A percentile compares a stretch with the other conserved stretches of the same genome.
Conservation (phyloP, 1,140 invertebrate genomes). For the Drosophila simulans region DNA sequence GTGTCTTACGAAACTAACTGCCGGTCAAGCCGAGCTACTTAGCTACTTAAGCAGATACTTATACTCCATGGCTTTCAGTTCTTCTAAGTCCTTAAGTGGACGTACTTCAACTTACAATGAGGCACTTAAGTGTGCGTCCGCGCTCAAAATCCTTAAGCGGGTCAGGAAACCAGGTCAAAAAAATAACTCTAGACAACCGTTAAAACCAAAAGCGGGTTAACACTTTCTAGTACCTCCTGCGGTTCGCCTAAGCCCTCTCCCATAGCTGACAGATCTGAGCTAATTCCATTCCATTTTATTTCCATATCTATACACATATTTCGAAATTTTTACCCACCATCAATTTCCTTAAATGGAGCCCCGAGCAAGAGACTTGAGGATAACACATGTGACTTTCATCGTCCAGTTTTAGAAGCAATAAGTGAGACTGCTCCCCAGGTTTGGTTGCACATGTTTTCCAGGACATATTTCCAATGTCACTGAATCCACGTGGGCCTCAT, state of each 20-base stretch:
- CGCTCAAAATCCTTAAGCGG: conserved; percentile 53
- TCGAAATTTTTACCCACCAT: too few species aligned
- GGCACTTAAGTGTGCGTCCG: conserved; percentile 65
- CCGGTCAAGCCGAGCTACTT: conserved; percentile 37
- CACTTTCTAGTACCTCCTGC: conserved; percentile 63
- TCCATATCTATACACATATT: too few species aligned
- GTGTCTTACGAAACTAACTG: conserved; percentile 27
- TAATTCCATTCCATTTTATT: conserved; percentile 25
- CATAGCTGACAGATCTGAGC: conserved; percentile 26
- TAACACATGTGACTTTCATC: conserved; percentile 55
- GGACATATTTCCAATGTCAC: conserved; percentile 23
- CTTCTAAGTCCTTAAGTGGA: conserved; percentile 48
- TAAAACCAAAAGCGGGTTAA: conserved; percentile 43
- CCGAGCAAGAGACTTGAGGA: conserved; percentile 43
- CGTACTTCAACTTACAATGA: conserved; percentile 65
- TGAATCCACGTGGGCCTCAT: conserved; percentile 45
- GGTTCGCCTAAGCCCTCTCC: conserved; percentile 49
- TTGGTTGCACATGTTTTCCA: conserved; percentile 62
- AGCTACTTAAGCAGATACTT: conserved; percentile 25
- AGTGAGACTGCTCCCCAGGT: conserved; percentile 16
- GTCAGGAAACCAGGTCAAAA: conserved; percentile 25
- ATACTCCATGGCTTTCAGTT: neutral
- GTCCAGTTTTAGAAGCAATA: conserved; percentile 6
- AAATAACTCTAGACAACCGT: neutral
- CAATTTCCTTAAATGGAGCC: conserved; percentile 5